Evolutionary conservation across 2,113 vertebrate genomes (phyloP), one percentile per base, ranked within the genome.

Genomic region (Pelusios castaneus): DNA sequence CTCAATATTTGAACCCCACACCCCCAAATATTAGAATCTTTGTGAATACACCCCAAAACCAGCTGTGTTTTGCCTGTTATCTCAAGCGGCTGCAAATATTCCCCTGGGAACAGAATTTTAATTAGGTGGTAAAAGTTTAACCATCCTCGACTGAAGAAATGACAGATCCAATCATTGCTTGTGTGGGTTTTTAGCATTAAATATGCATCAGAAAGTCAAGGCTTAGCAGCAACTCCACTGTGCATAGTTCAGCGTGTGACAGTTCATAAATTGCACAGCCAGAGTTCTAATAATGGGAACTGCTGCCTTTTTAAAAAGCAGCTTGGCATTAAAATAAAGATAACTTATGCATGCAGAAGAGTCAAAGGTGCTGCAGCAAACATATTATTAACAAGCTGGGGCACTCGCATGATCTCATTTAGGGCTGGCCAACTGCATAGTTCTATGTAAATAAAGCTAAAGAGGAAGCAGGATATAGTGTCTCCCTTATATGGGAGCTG

Each of bases 231-330:
- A 67, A 34, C 77, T 90, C 79, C 70, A 41, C 81, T 84, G 60
- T 58, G 84, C 60, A 60, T 38, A 88, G 80, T 77, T 52, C 38
- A 22, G n/a, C 31, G 1, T 84, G 70, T 86, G 94, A 93, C 60
- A 67, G 55, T 89, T 94, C 80, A 70, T 92, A 88, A 93, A 83
- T 84, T 38, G 21, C 85, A 55, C 75, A 70, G 92, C 4, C 31
- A 89, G 87, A 95, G 27, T 78, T 78, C 94, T 88, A 86, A 90
- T 88, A 93, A 94, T n/a, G 84, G 92, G 41, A 92, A 73, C 8
- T 70, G 88, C 38, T 91, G 92, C 87, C 82, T 96, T 90, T 95
- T 96, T 84, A 89, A 93, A 41, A 24, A 38, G 93, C 60, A 94
- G 92, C 77, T 34, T 79, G 88, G 79, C 73, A 91, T 49, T 93